Percentiles rank a stretch among this genome's conserved stretches.
Conservation (phyloP, 2,888 invertebrate species). For the Nomada flava region DNA sequence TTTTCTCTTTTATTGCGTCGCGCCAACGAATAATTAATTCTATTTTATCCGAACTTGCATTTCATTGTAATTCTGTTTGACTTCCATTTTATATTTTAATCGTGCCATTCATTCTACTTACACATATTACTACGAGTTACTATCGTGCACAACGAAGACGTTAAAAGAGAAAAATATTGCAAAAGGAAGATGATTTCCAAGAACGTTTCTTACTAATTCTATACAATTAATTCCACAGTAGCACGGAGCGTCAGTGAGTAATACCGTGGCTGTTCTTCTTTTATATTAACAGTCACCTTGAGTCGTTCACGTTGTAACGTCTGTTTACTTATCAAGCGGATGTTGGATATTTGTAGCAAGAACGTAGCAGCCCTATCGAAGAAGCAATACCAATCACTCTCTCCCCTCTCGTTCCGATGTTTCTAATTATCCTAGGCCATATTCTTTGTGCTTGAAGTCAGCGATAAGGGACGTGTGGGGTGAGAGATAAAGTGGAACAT, state of each 20-base stretch:
- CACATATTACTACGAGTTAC: too few species aligned
- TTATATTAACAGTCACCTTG: constrained; percentile 11
- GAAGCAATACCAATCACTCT: constrained; percentile 49
- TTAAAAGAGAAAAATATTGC: too few species aligned
- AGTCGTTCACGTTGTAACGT: constrained; percentile 19
- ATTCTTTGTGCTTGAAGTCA: not conserved
- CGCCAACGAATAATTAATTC: too few species aligned
- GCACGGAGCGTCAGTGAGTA: constrained; percentile 3
- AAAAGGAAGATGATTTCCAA: too few species aligned
- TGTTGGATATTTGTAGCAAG: constrained; percentile 12
- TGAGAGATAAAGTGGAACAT: not conserved
- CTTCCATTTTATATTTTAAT: too few species aligned
- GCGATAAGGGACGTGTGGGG: not conserved
- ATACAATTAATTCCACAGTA: not conserved
- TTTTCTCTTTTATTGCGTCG: too few species aligned
- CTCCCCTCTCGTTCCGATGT: constrained; percentile 5
- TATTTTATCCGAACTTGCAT: too few species aligned
- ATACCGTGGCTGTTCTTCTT: not conserved
- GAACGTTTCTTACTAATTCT: not conserved
- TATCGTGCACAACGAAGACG: too few species aligned
- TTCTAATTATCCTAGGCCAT: not conserved
- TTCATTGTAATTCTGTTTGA: too few species aligned
- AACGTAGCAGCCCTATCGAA: constrained; percentile 20
- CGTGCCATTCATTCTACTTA: too few species aligned
- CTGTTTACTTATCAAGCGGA: constrained; percentile 26